Evolutionary conservation across 2,113 vertebrate genomes (phyloP).

Genomic region (Otolemur garnettii): DNA sequence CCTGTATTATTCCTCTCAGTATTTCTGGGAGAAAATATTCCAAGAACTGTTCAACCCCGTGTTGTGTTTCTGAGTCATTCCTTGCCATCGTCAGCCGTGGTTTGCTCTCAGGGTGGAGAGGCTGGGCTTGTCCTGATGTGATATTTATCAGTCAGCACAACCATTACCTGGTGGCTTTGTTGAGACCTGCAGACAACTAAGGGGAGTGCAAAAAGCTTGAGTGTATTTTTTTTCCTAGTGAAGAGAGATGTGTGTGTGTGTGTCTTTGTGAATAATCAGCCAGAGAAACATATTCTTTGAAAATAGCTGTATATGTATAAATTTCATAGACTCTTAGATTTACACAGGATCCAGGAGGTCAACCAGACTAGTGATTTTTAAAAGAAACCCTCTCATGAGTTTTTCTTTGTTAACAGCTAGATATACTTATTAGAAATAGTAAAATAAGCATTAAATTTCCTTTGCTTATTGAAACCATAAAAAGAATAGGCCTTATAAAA

Average conservation of each 20-base stretch:
- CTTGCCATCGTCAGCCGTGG: not conserved
- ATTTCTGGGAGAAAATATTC: not conserved
- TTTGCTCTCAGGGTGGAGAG: conserved; percentile 38
- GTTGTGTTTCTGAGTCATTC: conserved; percentile 13
- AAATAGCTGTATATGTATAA: not conserved
- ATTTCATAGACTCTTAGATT: not conserved
- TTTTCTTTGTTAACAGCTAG: not conserved
- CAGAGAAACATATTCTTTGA: not conserved
- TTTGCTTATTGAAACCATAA: conserved; percentile 17
- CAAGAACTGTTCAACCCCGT: not conserved
- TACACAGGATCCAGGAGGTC: not conserved
- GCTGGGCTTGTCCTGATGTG: not conserved
- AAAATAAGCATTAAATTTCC: conserved; percentile 76
- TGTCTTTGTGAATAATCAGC: not conserved
- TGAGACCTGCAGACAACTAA: conserved; percentile 46
- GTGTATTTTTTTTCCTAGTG: not conserved
- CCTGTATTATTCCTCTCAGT: not conserved
- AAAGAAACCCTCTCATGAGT: not conserved
- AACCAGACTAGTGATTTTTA: not conserved
- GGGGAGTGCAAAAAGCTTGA: not conserved
- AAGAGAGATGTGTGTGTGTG: not conserved
- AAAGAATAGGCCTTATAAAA: conserved; percentile 62
- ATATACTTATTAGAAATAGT: conserved; percentile 70
- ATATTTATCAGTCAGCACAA: conserved; percentile 41
- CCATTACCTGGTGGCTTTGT: not conserved